Evolutionary conservation across 2,113 vertebrate genomes (phyloP), one percentile per base, ranked within the genome.

Genomic region (Grammomys dolichurus): DNA sequence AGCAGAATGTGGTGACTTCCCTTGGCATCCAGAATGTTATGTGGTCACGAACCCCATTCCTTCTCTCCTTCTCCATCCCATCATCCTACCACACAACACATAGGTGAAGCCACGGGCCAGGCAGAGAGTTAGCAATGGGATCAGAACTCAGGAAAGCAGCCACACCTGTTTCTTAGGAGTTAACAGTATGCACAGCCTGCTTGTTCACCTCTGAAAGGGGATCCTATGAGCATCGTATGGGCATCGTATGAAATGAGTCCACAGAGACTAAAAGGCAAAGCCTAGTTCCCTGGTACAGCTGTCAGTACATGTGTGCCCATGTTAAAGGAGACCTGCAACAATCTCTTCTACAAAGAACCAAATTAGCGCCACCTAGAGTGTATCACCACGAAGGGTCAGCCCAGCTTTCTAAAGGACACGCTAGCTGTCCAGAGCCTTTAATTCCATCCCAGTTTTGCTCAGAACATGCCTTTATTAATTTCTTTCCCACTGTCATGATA

Each of bases 21-120:
- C 70, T 56, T 72, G 40, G 70, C 70, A 77, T 7, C 10, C 51
- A 4, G 43, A 54, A 67, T 2, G 12, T 26, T 48, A 33, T 22
- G 12, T 43, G 33, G 26, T 63, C 3, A 0, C 1, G 19, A 54
- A 26, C 24, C 12, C 22, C 31, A 12, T 4, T 20, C 40, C 28
- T 63, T 26, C 77, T 24, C 24, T 54, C 63, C 20, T 26, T 20
- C 46, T 20, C 46, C 51, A 36, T 1, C 60, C 9, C 67, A 7
- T 75, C 19, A 0, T 4, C 5, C 78, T 33, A 63, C 24, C n/a
- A 0, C 0, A 14, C 0, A 1, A 13, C n/a, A 36, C 6, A 0
- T 7, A 0, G 33, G 20, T 7, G 19, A 87, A 76, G 36, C 36
- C 9, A n/a, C 14, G 70, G 56, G 43, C 40, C 7, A 2, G 33